A percentile compares a stretch with the other conserved stretches of the same genome.
These are phyloP conservation scores for Drosophila bocqueti DNA, from an alignment of 1,140 invertebrate species.

Conservation along the genomic window DNA sequence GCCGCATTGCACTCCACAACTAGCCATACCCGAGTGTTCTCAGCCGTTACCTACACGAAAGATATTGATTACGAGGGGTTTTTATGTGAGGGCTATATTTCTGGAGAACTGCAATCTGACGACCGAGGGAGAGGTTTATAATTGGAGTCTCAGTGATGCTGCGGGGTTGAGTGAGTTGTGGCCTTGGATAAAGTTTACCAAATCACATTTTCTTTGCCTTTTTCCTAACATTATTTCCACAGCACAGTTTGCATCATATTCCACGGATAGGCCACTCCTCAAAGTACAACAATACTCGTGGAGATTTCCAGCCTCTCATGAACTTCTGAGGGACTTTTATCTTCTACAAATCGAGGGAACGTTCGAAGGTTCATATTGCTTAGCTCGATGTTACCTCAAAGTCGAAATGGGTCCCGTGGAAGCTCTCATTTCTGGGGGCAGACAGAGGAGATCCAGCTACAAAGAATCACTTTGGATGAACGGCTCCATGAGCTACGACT, in stretches of 20 bases:
- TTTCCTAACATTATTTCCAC: slow-evolving; percentile 13
- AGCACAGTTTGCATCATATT: slow-evolving; percentile 24
- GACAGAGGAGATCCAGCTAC: background rate
- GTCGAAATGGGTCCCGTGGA: slow-evolving; percentile 9
- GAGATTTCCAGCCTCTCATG: background rate
- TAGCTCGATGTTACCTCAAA: slow-evolving; percentile 49
- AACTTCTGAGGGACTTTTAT: slow-evolving; percentile 25
- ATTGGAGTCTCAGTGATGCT: slow-evolving; percentile 21
- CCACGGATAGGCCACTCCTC: background rate
- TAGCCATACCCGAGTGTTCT: slow-evolving; percentile 10
- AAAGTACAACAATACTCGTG: slow-evolving; percentile 17
- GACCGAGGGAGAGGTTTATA: background rate
- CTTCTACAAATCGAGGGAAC: slow-evolving; percentile 15
- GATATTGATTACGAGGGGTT: background rate
- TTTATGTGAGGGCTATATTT: background rate
- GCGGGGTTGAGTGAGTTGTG: slow-evolving; percentile 28
- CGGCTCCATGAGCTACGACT: slow-evolving; percentile 48
- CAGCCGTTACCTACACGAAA: background rate
- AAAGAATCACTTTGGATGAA: slow-evolving; percentile 18
- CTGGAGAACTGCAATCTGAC: slow-evolving; percentile 8
- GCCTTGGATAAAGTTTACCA: background rate
- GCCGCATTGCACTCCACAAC: background rate
- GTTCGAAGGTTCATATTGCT: background rate
- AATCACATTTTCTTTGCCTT: background rate
- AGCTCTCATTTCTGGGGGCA: slow-evolving; percentile 41